Percentiles rank a stretch among this genome's conserved stretches.
Conservation (phyloP, 2,888 invertebrate species). For the Bellardia bayeri region DNA sequence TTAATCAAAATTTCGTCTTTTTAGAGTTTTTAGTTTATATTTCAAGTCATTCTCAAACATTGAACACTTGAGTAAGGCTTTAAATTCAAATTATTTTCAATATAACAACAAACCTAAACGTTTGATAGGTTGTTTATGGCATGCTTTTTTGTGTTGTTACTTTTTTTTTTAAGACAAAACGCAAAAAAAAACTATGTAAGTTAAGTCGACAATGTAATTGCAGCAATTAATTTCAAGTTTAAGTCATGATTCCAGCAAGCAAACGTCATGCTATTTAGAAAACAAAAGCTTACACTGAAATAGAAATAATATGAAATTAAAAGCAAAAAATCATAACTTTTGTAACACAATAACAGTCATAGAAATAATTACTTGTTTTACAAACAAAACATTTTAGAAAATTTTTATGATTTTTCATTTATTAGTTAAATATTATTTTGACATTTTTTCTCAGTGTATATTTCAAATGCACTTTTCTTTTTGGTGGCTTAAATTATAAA, state of each 20-base stretch:
- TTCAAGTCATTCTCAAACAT: too few species aligned
- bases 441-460: conserved; percentile 42
- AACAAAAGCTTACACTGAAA: conserved; percentile 63
- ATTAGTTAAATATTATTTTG: neutral
- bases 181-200: conserved; percentile 51
- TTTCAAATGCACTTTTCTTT: neutral
- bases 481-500: conserved; percentile 39
- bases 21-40: too few species aligned
- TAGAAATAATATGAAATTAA: neutral
- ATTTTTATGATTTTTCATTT: neutral
- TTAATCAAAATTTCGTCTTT: too few species aligned
- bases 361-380: neutral
- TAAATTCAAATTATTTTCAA: too few species aligned
- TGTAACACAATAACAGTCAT: conserved; percentile 1
- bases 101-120: too few species aligned
- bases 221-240: conserved; percentile 80
- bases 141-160: neutral
- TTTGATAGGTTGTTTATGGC: neutral
- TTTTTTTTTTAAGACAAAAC: neutral
- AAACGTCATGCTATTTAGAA: conserved; percentile 61
- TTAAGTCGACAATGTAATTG: conserved; percentile 79
- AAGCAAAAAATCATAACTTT: neutral
- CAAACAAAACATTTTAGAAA: neutral
- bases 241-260: conserved; percentile 65
- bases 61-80: too few species aligned